A percentile compares a stretch with the other conserved stretches of the same genome.
Conservation (phyloP, 2,113 vertebrate species). For the Rattus norvegicus region GRCr8 NC_086025.1:130454501-130455000, state of each 20-base stretch:
- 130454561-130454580: not conserved
- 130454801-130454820: too few species aligned
- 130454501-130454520: slow-evolving; percentile 6
- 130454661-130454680: not conserved
- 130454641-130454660: not conserved
- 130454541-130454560: not conserved
- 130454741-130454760: too few species aligned
- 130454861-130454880: not conserved
- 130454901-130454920: not conserved
- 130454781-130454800: too few species aligned
- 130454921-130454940: not conserved
- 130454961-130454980: not conserved
- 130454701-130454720: not conserved
- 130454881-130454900: slow-evolving; percentile 5
- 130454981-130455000: not conserved
- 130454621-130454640: not conserved
- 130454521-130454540: not conserved
- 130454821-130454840: too few species aligned
- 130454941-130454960: not conserved
- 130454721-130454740: too few species aligned
- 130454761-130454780: too few species aligned
- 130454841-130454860: not conserved
- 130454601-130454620: not conserved
- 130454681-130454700: not conserved
- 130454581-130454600: not conserved